phyloP scores from a whole-genome alignment of 2,888 invertebrate genomes.

The Nemotelus nigrinus region DNA sequence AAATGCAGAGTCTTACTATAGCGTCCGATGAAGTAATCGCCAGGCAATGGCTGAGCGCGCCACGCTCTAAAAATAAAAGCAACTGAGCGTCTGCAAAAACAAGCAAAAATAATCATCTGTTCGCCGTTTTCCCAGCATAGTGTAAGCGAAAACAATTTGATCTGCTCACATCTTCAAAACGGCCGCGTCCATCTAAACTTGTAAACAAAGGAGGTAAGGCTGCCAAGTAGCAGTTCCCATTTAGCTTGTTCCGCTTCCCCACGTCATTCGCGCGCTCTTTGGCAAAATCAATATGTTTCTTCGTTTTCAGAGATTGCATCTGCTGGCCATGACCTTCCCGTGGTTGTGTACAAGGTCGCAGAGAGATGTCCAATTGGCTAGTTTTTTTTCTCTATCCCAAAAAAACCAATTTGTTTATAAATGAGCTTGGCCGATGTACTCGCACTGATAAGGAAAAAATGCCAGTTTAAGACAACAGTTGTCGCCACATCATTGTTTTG shows the following conservation, averaged over 20 bases:
- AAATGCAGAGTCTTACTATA: not conserved
- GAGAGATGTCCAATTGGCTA: not conserved
- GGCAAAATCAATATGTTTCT: not conserved
- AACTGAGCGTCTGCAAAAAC: not conserved
- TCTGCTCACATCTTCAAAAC: not conserved
- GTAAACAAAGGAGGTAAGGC: constrained; percentile 7
- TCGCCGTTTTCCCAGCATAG: not conserved
- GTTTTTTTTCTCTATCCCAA: not conserved
- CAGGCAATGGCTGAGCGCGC: not conserved
- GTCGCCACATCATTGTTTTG: not conserved
- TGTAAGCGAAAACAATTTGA: not conserved
- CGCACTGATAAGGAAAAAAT: not conserved
- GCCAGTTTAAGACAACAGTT: not conserved
- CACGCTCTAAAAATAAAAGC: not conserved
- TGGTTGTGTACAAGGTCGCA: not conserved
- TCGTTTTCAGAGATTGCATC: not conserved
- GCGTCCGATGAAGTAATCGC: not conserved
- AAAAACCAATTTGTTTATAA: not conserved
- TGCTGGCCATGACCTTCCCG: not conserved
- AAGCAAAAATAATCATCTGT: not conserved
- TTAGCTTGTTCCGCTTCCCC: not conserved
- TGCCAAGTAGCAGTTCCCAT: not conserved
- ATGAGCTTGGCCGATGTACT: not conserved
- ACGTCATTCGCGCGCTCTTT: not conserved
- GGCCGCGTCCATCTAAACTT: not conserved